Evolutionary conservation across 2,888 invertebrate species (phyloP).

Genomic region (Deilephila porcellus): DNA sequence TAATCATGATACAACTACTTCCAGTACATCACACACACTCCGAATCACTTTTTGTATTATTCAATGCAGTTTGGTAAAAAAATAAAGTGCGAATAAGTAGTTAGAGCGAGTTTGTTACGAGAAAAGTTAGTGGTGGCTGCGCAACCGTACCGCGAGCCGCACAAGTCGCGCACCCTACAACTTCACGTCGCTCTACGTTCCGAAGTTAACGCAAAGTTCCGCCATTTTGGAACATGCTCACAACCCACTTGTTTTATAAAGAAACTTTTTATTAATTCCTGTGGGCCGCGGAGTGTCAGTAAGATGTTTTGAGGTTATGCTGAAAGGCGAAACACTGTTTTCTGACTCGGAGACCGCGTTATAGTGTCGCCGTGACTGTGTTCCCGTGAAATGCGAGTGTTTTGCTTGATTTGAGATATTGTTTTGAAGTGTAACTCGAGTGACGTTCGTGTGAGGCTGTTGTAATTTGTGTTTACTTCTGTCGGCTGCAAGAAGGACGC

Average conservation of each 20-base stretch:
- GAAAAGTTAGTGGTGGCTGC: constrained; percentile 79
- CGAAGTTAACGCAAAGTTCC: constrained; percentile 86
- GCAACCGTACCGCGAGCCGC: constrained; percentile 66
- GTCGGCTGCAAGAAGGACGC: constrained; percentile 68
- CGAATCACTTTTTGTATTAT: constrained; percentile 57
- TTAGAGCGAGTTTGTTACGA: constrained; percentile 64
- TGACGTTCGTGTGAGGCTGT: constrained; percentile 76
- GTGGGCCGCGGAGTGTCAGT: constrained; percentile 85
- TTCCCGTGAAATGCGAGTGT: constrained; percentile 60
- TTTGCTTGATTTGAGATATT: constrained; percentile 72
- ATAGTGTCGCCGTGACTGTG: constrained; percentile 60
- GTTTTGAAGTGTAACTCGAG: constrained; percentile 80
- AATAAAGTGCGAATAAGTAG: constrained; percentile 67
- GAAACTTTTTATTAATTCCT: constrained; percentile 86
- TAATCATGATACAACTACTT: constrained; percentile 64
- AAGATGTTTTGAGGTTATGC: constrained; percentile 85
- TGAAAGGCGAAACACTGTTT: constrained; percentile 73
- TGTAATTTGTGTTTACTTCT: constrained; percentile 83
- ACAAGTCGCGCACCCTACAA: constrained; percentile 81
- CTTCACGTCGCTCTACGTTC: constrained; percentile 84
- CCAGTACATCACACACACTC: constrained; percentile 42
- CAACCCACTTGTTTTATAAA: constrained; percentile 86
- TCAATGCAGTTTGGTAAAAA: constrained; percentile 54
- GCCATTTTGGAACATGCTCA: constrained; percentile 86
- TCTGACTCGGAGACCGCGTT: constrained; percentile 66